Evolutionary conservation across 2,888 invertebrate species (phyloP).

Genomic region (Cactoblastis cactorum): DNA sequence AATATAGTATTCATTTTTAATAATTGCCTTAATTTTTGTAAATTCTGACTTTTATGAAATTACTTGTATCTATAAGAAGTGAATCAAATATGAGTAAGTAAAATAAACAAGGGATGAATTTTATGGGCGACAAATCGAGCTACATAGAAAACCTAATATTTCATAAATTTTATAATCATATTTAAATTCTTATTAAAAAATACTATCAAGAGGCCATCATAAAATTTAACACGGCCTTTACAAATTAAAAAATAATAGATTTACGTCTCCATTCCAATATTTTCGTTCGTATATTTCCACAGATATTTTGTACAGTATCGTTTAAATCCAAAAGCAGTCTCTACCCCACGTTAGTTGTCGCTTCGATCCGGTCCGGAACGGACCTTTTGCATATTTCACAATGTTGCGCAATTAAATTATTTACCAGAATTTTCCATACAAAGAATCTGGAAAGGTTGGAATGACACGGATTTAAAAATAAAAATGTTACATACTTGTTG

Average conservation of each 20-base stretch:
- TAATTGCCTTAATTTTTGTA: too few relatives aligned
- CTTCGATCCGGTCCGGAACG: conserved; percentile 35
- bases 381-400: conserved; percentile 39
- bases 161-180: too few relatives aligned
- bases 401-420: conserved; percentile 45
- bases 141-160: too few relatives aligned
- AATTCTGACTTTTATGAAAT: too few relatives aligned
- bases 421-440: conserved; percentile 38
- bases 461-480: conserved; percentile 3
- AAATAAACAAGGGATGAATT: too few relatives aligned
- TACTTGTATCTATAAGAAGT: too few relatives aligned
- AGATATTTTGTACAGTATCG: background rate
- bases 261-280: background rate
- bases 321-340: conserved; percentile 32
- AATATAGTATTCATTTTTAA: too few relatives aligned
- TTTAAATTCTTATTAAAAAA: too few relatives aligned
- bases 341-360: conserved; percentile 62
- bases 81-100: too few relatives aligned
- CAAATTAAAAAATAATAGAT: background rate
- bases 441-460: conserved; percentile 14
- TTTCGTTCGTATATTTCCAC: background rate
- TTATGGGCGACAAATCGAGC: too few relatives aligned
- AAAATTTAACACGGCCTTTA: too few relatives aligned
- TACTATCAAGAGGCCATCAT: too few relatives aligned
- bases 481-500: background rate